These are phyloP conservation scores for Chiridota heheva DNA, from an alignment of 35 echinoderm and acorn worm species.

Conservation along the genomic window DNA sequence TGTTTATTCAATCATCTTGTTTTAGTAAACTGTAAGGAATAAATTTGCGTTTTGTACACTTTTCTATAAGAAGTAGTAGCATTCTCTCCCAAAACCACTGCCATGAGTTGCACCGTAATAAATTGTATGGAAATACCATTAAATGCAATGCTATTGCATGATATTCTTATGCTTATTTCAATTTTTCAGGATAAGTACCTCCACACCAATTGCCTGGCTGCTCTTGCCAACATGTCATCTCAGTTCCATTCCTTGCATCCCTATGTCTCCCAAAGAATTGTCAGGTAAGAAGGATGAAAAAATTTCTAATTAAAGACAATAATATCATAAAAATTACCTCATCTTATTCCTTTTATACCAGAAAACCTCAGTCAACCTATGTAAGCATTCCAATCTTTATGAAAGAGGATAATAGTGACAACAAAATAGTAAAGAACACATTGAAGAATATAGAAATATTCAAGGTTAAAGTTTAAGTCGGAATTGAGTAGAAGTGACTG, in stretches of 20 bases:
- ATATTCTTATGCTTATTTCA: too few species aligned
- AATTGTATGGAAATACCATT: too few species aligned
- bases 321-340: not conserved
- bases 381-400: not conserved
- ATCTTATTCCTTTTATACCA: not conserved
- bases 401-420: not conserved
- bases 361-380: not conserved
- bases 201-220: slow-evolving; percentile 96
- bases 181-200: slow-evolving; percentile 92
- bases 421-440: not conserved
- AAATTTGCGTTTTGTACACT: too few species aligned
- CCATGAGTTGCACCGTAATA: too few species aligned
- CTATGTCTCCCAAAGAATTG: slow-evolving; percentile 97
- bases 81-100: too few species aligned
- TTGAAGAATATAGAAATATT: not conserved
- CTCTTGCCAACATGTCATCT: slow-evolving; percentile 98
- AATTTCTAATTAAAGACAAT: too few species aligned
- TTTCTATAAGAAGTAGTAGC: too few species aligned
- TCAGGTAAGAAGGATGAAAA: slow-evolving; percentile 78
- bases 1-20: too few species aligned
- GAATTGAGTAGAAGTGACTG: too few species aligned
- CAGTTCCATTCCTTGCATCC: slow-evolving; percentile 98
- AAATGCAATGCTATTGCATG: too few species aligned
- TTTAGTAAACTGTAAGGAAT: too few species aligned
- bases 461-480: not conserved